Percentiles rank a stretch among this genome's conserved stretches.
These are phyloP conservation scores for Dendropsophus ebraccatus DNA, from an alignment of 2,113 vertebrate genomes.

Conservation along the genomic window DNA sequence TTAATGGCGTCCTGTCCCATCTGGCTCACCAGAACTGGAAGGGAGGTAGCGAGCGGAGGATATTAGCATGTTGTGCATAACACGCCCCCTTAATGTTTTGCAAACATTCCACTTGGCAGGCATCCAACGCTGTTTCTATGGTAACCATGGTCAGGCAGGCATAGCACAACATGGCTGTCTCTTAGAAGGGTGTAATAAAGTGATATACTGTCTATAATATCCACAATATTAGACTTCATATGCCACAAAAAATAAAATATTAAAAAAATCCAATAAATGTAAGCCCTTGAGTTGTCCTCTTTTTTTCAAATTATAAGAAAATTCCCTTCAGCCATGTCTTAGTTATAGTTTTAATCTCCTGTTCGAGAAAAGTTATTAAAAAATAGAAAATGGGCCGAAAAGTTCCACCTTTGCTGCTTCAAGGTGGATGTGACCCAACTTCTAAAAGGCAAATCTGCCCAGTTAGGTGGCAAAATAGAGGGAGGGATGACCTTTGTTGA, in stretches of 20 bases:
- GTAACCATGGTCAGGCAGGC: not conserved
- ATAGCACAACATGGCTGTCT: constrained; percentile 11
- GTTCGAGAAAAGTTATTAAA: too few species aligned
- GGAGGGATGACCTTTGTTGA: too few species aligned
- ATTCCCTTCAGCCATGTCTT: not conserved
- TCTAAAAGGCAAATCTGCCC: too few species aligned
- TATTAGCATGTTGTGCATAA: constrained; percentile 29
- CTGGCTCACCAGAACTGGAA: constrained; percentile 28
- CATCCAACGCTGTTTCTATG: not conserved
- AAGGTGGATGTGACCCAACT: too few species aligned
- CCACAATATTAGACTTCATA: too few species aligned
- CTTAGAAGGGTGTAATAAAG: not conserved
- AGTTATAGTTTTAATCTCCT: not conserved
- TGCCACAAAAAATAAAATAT: too few species aligned
- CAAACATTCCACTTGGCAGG: constrained; percentile 39
- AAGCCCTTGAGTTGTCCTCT: not conserved
- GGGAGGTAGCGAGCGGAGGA: not conserved
- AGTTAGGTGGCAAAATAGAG: too few species aligned
- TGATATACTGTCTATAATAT: not conserved
- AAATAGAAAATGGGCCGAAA: too few species aligned
- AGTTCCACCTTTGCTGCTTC: too few species aligned
- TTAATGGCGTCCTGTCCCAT: constrained; percentile 38
- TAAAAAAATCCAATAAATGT: not conserved
- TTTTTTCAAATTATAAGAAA: not conserved
- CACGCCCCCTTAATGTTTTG: constrained; percentile 39